Conservation (phyloP, 2,797 vertebrate genomes). For the Macropus fuliginosus region DNA sequence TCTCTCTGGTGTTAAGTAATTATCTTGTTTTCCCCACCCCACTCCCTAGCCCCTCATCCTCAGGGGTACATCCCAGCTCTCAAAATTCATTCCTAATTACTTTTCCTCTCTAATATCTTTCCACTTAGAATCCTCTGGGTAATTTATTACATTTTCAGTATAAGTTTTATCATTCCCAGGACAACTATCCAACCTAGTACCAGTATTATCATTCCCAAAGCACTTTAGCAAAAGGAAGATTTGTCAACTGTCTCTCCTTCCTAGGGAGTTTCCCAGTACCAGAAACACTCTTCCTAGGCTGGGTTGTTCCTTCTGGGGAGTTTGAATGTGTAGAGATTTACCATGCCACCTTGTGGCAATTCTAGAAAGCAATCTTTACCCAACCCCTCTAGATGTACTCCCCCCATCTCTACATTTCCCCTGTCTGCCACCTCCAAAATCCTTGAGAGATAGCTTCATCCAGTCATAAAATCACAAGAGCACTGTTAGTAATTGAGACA, state of each 20-base stretch:
- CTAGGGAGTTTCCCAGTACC: background rate
- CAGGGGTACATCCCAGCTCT: background rate
- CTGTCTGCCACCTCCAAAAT: background rate
- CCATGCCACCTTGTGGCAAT: background rate
- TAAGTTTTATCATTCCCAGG: background rate
- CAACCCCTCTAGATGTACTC: background rate
- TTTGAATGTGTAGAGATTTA: background rate
- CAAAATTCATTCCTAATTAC: background rate
- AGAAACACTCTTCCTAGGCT: background rate
- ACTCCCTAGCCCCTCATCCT: background rate
- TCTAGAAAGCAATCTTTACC: background rate
- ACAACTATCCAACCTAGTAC: background rate
- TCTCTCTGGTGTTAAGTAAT: background rate
- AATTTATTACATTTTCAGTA: background rate
- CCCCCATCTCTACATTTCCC: background rate
- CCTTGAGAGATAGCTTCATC: background rate
- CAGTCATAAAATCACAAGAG: background rate
- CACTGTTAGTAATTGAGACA: background rate
- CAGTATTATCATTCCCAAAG: background rate
- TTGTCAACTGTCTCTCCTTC: background rate
- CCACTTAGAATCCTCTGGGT: background rate
- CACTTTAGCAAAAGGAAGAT: background rate
- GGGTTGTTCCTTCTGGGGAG: background rate
- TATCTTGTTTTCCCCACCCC: background rate
- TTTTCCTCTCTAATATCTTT: background rate